Base-by-base conservation (phyloP, 2,888 invertebrate genomes). In the Ornithoptera alexandrae region DNA sequence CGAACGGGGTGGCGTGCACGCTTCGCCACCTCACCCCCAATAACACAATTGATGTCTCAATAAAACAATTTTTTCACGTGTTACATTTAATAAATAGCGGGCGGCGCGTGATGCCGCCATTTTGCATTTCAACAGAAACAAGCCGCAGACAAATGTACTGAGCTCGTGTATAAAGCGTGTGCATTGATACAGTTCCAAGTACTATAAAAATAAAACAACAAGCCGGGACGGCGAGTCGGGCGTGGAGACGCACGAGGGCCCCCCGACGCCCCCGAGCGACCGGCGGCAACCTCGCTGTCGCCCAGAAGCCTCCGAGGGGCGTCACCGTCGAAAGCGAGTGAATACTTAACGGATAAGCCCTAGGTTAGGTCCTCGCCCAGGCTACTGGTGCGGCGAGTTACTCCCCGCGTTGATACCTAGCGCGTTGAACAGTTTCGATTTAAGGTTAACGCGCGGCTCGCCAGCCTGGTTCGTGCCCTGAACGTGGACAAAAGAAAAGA, bases 351-450 rank as follows among this genome's bases (percentile, higher is more conserved):
- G 72, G 63, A 62, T 75, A 75, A 71, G 66, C 78, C 80, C 81
- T 83, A 81, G 75, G 77, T 70, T 76, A 77, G 69, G 71, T 71
- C 71, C 75, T 74, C 74, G 67, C 73, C 71, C 77, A 75, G 71
- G 71, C 90, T 92, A 91, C 87, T 92, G 90, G 86, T 90, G 91
- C 79, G 90, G 86, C 84, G 88, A 75, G 79, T 77, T 84, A 83
- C 83, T 93, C 82, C 90, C 94, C 79, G 95, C 95, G 93, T 96
- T 95, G 92, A 96, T 95, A 84, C 97, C 96, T 92, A 97, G 94
- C 85, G 95, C 97, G 94, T 95, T 95, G 94, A 97, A 96, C 88
- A 97, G 94, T 95, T 97, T 97, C 91, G 95, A 96, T 94, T 96
- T 96, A 87, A 97, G 94, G 93, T 96, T 95, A 93, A 95, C 94